These are phyloP conservation scores for Micrasema minimum DNA, from an alignment of 1,140 invertebrate genomes.

Conservation along the genomic window DNA sequence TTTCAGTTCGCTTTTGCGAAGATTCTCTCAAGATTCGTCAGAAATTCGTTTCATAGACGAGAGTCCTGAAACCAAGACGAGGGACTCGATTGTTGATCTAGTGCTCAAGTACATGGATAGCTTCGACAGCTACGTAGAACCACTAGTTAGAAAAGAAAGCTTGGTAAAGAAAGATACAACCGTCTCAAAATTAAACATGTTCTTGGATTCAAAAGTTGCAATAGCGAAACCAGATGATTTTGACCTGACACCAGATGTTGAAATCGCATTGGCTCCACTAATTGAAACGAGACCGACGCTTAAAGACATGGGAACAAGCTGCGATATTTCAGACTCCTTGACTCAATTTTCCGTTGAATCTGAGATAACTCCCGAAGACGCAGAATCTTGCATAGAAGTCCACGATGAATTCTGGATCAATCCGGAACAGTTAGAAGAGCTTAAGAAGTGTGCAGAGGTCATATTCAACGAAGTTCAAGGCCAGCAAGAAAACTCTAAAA, in stretches of 20 bases:
- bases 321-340: conserved; percentile 45
- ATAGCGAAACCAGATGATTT: conserved; percentile 64
- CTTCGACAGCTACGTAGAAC: conserved; percentile 57
- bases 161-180: conserved; percentile 61
- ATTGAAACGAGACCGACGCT: conserved; percentile 24
- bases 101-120: conserved; percentile 65
- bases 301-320: conserved; percentile 51
- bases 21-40: conserved; percentile 58
- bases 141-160: conserved; percentile 58
- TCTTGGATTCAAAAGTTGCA: conserved; percentile 55
- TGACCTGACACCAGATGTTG: conserved; percentile 63
- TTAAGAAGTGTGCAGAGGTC: conserved; percentile 47
- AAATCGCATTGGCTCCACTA: conserved; percentile 53
- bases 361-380: conserved; percentile 31
- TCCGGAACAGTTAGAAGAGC: conserved; percentile 43
- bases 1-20: conserved; percentile 54
- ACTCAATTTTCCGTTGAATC: conserved; percentile 33
- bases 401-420: conserved; percentile 26
- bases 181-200: conserved; percentile 59
- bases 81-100: conserved; percentile 63
- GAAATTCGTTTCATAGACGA: conserved; percentile 64
- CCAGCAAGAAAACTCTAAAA: conserved; percentile 28
- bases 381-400: conserved; percentile 1
- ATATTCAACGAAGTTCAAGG: conserved; percentile 50
- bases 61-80: conserved; percentile 60